Evolutionary conservation across 2,797 vertebrate species (phyloP).

Genomic region (Notoglanidium macrostoma): DNA sequence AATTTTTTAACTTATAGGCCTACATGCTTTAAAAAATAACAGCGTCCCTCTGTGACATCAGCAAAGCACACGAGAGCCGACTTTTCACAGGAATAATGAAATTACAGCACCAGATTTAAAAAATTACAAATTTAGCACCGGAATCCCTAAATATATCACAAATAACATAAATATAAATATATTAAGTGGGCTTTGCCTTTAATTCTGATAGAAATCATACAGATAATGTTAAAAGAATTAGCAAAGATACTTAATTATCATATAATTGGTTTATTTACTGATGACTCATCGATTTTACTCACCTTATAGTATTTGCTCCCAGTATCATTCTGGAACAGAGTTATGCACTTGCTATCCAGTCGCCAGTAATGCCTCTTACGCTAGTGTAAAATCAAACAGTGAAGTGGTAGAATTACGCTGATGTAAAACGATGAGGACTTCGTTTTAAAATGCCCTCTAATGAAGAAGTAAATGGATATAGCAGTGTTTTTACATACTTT

Average conservation of each 20-base stretch:
- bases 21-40: not conserved
- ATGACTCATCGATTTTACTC: slow-evolving; percentile 42
- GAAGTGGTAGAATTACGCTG: slow-evolving; percentile 65
- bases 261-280: not conserved
- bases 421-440: not conserved
- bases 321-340: slow-evolving; percentile 93
- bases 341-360: slow-evolving; percentile 96
- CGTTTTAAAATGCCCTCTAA: not conserved
- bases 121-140: not conserved
- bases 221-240: not conserved
- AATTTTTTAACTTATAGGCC: not conserved
- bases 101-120: not conserved
- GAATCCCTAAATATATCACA: not conserved
- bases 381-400: not conserved
- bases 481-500: slow-evolving; percentile 50
- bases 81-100: not conserved
- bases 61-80: too few relatives aligned
- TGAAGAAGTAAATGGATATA: not conserved
- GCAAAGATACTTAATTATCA: not conserved
- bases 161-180: not conserved
- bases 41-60: not conserved
- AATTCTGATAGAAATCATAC: not conserved
- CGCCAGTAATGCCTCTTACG: slow-evolving; percentile 94
- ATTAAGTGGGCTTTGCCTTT: not conserved
- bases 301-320: slow-evolving; percentile 98